A percentile compares a stretch with the other conserved stretches of the same genome.
Evolutionary conservation across 2,113 vertebrate species (phyloP).

Genomic region (Apaloderma vittatum): DNA sequence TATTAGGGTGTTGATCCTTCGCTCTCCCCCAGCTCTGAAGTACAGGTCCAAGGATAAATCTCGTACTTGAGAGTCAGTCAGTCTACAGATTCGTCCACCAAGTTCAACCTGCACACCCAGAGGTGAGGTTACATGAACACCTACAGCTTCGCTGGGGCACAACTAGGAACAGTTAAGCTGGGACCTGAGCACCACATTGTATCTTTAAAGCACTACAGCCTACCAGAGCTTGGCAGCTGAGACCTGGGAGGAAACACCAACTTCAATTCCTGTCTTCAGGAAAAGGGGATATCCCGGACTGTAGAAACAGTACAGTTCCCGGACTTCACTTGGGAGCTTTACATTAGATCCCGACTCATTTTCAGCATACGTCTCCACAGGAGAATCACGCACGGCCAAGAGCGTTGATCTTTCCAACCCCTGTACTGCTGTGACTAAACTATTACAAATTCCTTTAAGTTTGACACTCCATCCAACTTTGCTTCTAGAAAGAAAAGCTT

Average conservation of each 20-base stretch:
- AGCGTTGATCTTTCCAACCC: background rate
- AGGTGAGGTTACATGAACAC: background rate
- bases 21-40: background rate
- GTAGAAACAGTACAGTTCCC: background rate
- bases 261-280: background rate
- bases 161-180: background rate
- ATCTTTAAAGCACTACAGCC: background rate
- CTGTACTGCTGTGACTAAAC: background rate
- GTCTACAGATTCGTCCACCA: background rate
- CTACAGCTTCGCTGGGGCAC: background rate
- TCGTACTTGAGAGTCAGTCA: background rate
- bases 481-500: background rate
- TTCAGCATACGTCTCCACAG: background rate
- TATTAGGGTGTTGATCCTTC: background rate
- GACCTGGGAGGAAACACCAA: background rate
- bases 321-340: background rate
- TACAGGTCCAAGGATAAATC: slow-evolving; percentile 10
- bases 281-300: background rate
- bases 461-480: background rate
- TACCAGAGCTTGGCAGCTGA: background rate
- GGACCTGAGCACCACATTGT: background rate
- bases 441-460: background rate
- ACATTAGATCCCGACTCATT: background rate
- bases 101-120: background rate
- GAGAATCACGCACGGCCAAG: background rate